Base-by-base conservation (phyloP, 1,140 invertebrate species). In the Drosophila burlai region DNA sequence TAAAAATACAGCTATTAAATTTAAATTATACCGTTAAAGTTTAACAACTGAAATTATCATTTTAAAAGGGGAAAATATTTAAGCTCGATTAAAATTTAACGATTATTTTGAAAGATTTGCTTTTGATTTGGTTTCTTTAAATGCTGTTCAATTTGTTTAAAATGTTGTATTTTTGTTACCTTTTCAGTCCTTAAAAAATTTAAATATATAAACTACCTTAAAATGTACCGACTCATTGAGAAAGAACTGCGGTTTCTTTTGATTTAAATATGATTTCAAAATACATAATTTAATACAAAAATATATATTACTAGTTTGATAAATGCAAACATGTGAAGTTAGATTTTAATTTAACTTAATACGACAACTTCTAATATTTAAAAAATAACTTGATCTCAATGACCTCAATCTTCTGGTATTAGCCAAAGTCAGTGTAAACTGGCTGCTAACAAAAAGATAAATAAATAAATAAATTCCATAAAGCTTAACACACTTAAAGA, bases 311-410 rank as follows among this genome's bases (percentile, higher is more conserved):
- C 2, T 24, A 24, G 24, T 24, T 24, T 24, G 24, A 24, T 24
- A 24, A 24, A 24, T 24, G 2, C 24, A 24, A 24, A 24, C 24
- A 24, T 24, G 24, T 24, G 24, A 24, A 24, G 24, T 24, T 24
- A 24, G 24, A 24, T 24, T 24, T 24, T 3, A 24, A 24, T 24
- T 24, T 24, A 24, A 24, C 24, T 24, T 24, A 24, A 2, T 3
- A 24, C 24, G 24, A 24, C 24, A 24, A 24, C 21, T 15, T 47
- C 13, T 49, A n/a, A 50, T n/a, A 50, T 21, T 21, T 36, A 36
- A n/a, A 15, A 16, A 54, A 15, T 54, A 36, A 54, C 31, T 54
- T 54, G 50, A 54, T 54, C 13, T 54, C 31, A 54, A 36, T 54
- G 50, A 36, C 50, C 50, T 21, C 50, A 54, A 54, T 54, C 31